These are phyloP conservation scores for Diplazon laetatorius DNA, from an alignment of 2,888 invertebrate genomes.

Conservation along the genomic window DNA sequence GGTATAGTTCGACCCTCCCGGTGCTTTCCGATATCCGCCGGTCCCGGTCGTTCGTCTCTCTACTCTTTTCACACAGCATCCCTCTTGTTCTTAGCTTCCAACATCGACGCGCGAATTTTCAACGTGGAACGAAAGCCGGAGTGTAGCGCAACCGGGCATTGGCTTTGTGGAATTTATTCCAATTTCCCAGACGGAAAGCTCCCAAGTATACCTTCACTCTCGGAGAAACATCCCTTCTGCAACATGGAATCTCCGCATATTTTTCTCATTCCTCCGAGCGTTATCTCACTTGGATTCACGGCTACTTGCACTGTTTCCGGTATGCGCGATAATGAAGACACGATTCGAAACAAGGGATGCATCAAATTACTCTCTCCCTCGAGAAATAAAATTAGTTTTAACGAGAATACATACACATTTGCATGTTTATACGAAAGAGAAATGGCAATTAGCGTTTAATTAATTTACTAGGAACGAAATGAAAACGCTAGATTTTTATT, in stretches of 20 bases:
- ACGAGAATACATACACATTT: no score
- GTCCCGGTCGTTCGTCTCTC: constrained; percentile 31
- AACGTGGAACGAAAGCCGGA: constrained; percentile 6
- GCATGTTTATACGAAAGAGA: no score
- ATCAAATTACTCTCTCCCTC: background rate
- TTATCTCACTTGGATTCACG: background rate
- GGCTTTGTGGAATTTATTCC: constrained; percentile 61
- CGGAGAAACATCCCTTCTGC: constrained; percentile 38
- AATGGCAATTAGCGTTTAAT: no score
- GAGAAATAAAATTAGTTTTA: no score
- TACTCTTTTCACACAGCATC: constrained; percentile 15
- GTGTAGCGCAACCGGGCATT: constrained; percentile 41
- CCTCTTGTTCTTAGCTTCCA: constrained; percentile 7
- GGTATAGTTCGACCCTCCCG: constrained; percentile 51
- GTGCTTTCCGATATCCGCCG: constrained; percentile 49
- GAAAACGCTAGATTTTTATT: no score
- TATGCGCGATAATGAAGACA: background rate
- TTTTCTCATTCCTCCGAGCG: constrained; percentile 19
- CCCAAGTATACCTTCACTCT: constrained; percentile 2
- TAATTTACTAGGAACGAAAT: no score
- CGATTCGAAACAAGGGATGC: background rate
- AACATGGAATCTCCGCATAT: constrained; percentile 26
- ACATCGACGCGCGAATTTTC: constrained; percentile 56
- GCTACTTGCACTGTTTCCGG: background rate
- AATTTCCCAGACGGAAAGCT: constrained; percentile 53